These are phyloP conservation scores for Pogonocherus hispidulus DNA, from an alignment of 2,888 invertebrate species.

Conservation along the genomic window DNA sequence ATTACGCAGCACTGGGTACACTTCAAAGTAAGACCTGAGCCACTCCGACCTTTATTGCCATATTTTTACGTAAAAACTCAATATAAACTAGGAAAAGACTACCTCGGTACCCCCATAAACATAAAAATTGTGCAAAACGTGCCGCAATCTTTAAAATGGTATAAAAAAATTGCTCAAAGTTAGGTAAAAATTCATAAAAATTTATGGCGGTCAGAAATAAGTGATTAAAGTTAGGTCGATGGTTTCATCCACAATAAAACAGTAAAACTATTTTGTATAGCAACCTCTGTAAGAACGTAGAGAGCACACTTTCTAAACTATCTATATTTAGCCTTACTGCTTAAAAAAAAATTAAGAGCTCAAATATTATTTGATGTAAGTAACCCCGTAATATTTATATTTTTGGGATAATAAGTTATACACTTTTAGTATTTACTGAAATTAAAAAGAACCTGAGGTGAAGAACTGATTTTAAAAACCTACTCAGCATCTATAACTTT, in stretches of 20 bases:
- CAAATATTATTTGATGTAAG: no score
- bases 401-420: no score
- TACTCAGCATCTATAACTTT: no score
- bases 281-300: no score
- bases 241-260: not conserved
- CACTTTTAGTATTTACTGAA: no score
- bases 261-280: no score
- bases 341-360: no score
- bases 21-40: not conserved
- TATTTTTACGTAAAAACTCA: constrained; percentile 9
- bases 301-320: no score
- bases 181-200: constrained; percentile 1
- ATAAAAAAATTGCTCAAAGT: not conserved
- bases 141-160: not conserved
- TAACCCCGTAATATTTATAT: no score
- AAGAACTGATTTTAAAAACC: no score
- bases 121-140: constrained; percentile 5
- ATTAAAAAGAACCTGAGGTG: no score
- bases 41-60: not conserved
- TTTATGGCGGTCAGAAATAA: constrained; percentile 1
- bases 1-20: not conserved
- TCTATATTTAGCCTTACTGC: no score
- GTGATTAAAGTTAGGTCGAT: not conserved
- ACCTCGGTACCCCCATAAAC: not conserved
- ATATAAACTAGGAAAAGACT: not conserved